Evolutionary conservation across 1,140 invertebrate genomes (phyloP), one percentile per base, ranked within the genome.

Genomic region (Homalodisca vitripennis): DNA sequence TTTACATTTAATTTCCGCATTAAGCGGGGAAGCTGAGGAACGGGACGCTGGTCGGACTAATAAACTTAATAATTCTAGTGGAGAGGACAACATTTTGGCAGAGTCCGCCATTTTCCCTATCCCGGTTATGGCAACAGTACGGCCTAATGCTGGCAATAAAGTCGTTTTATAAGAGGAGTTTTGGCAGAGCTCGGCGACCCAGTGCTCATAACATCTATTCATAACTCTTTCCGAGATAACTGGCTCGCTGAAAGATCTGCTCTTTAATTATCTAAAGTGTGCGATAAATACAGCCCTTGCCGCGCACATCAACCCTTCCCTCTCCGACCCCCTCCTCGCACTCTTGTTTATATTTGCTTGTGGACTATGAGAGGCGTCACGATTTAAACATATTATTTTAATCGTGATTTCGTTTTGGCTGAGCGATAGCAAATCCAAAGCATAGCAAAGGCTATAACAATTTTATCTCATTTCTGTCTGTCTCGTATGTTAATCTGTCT

Each of bases 41-140:
- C 26, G 48, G n/a, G 48, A 51, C 48, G 14, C 55, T 3, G 20
- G 22, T 3, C 55, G 24, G 6, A 26, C 29, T 60, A 51, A 60
- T 60, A 60, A 60, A 26, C 55, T 26, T 3, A 24, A 60, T 60
- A 24, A 60, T 17, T 60, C 3, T 60, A 26, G 27, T 2, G 27
- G 6, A 22, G 27, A 60, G 24, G 55, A 60, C 55, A 60, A 51
- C 55, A 60, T 60, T 60, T 60, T 60, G 55, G 55, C 55, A 60
- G 17, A 60, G 22, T 24, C 55, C 17, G 55, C 3, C 24, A 60
- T 3, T 60, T 24, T 26, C 17, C 20, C 3, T 17, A 60, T 3
- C 27, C 14, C 55, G 17, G 6, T 60, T 60, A 60, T 60, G 55
- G 55, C 55, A 60, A 60, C 55, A 12, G 55, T 17, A 60, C 48